Conservation (phyloP, 2,888 invertebrate species). For the Griposia aprilina region DNA sequence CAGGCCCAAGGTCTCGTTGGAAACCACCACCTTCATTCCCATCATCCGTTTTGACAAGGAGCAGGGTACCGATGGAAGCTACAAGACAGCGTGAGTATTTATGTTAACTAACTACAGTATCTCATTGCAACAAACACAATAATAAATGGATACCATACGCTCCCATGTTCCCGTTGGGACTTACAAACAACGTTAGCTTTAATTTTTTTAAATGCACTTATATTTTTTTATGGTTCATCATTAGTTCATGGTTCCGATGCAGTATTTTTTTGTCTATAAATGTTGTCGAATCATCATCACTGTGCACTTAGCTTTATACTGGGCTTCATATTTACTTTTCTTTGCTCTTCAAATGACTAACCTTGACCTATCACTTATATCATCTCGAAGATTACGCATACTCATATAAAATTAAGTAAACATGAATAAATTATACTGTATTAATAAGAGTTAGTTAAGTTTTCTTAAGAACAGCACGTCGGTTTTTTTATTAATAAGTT, state of each 20-base stretch:
- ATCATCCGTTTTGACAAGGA: constrained; percentile 95
- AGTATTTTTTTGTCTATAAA: background rate
- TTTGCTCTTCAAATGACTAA: constrained; percentile 31
- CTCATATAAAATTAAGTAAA: constrained; percentile 38
- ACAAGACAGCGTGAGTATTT: constrained; percentile 93
- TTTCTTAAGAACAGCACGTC: constrained; percentile 18
- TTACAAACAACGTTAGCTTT: background rate
- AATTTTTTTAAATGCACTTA: background rate
- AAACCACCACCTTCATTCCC: constrained; percentile 94
- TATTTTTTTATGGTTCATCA: background rate
- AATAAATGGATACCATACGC: background rate
- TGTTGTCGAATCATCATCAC: constrained; percentile 5
- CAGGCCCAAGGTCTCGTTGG: constrained; percentile 85
- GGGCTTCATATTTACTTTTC: background rate
- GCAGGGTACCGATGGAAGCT: constrained; percentile 95
- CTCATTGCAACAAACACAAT: background rate
- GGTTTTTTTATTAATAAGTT: constrained; percentile 13
- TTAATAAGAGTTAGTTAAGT: constrained; percentile 37
- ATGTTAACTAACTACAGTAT: background rate
- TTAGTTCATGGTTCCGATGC: background rate
- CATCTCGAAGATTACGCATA: constrained; percentile 36
- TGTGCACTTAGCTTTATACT: background rate
- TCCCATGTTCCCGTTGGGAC: background rate
- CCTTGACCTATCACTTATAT: constrained; percentile 62
- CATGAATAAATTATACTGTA: constrained; percentile 45